Percentiles rank a stretch among this genome's conserved stretches.
Conservation (phyloP, 2,888 invertebrate species). For the Lithodes maja region DNA sequence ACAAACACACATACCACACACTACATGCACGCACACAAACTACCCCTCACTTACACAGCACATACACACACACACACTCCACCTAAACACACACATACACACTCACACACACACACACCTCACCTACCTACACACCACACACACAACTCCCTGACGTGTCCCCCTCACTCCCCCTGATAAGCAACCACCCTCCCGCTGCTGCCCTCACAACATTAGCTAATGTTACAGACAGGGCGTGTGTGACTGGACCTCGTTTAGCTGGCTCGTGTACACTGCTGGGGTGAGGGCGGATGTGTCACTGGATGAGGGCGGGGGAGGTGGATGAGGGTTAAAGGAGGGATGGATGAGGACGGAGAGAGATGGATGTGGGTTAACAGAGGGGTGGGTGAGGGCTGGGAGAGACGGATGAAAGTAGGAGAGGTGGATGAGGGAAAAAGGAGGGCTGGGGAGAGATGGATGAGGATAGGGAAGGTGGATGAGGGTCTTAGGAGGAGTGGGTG, state of each 20-base stretch:
- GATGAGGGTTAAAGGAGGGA: background rate
- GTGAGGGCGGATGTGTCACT: background rate
- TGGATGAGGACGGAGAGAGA: background rate
- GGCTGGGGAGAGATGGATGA: background rate
- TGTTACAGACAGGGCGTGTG: background rate
- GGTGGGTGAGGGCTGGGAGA: background rate
- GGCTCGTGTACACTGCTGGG: background rate
- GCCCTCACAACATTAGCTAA: constrained; percentile 16
- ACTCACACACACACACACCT: background rate
- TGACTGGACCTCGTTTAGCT: background rate
- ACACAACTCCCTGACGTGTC: background rate
- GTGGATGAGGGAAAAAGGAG: background rate
- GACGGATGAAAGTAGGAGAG: background rate
- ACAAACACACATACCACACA: too few relatives aligned
- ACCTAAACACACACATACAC: background rate
- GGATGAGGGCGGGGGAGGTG: background rate
- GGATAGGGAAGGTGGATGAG: background rate
- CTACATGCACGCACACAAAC: background rate
- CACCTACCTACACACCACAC: background rate
- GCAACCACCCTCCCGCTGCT: too few relatives aligned
- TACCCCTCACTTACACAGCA: background rate
- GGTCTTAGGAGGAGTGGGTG: background rate
- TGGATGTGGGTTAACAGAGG: background rate
- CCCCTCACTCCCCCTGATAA: constrained; percentile 10
- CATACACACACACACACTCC: background rate